phyloP scores from a whole-genome alignment of 2,113 vertebrate genomes.

The Ophiodon elongatus region DNA sequence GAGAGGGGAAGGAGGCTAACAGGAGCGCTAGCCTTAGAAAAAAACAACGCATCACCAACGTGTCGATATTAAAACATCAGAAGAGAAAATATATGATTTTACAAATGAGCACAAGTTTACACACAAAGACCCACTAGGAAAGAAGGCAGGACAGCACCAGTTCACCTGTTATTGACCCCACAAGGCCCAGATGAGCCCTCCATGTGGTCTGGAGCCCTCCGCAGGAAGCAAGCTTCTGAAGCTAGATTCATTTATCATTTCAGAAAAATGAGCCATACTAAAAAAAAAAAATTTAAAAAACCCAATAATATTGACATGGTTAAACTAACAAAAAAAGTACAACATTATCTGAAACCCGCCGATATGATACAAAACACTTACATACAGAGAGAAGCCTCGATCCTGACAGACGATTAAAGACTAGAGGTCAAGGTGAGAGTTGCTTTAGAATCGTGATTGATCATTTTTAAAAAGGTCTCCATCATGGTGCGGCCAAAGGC shows the following conservation, averaged over 20 bases:
- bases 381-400: conserved; percentile 7
- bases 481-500: conserved; percentile 1
- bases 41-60: conserved; percentile 17
- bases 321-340: conserved; percentile 10
- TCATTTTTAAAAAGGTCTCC: conserved; percentile 12
- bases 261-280: conserved; percentile 1
- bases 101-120: conserved; percentile 16
- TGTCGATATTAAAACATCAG: conserved; percentile 14
- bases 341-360: conserved; percentile 6
- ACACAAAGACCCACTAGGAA: conserved; percentile 51
- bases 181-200: background rate
- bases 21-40: background rate
- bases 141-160: conserved; percentile 43
- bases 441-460: background rate
- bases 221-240: background rate
- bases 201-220: background rate
- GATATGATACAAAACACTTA: conserved; percentile 19
- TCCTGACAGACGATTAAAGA: conserved; percentile 3
- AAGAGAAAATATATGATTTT: conserved; percentile 5
- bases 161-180: conserved; percentile 39
- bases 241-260: background rate
- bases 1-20: background rate
- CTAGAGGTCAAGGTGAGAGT: conserved; percentile 5
- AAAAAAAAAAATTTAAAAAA: conserved; percentile 22
- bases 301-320: conserved; percentile 7